Conservation (phyloP, 2,113 vertebrate genomes). For the Ginglymostoma cirratum region DNA sequence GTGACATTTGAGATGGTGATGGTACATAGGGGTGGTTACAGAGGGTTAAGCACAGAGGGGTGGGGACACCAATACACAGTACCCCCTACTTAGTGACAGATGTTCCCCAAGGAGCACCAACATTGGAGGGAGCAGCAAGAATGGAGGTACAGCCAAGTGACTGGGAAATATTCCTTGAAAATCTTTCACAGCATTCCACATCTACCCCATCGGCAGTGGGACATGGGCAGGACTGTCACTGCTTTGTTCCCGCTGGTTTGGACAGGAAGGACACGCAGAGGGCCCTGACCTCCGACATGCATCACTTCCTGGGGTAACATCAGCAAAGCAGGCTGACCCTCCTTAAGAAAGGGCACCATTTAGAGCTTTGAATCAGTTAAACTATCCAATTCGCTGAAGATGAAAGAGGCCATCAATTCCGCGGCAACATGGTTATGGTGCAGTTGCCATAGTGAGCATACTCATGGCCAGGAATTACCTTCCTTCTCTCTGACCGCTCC, state of each 20-base stretch:
- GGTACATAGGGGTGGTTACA: neutral
- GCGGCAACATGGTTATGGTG: neutral
- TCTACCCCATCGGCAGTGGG: neutral
- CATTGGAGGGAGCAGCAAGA: neutral
- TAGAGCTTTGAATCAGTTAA: neutral
- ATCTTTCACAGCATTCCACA: constrained; percentile 5
- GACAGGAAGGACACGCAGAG: neutral
- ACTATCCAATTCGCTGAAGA: neutral
- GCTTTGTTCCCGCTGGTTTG: neutral
- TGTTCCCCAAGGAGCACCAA: neutral
- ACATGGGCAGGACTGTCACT: neutral
- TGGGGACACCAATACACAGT: neutral
- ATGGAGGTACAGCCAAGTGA: neutral
- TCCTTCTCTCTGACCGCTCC: constrained; percentile 89
- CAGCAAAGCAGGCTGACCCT: neutral
- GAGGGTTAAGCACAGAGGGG: too few relatives aligned
- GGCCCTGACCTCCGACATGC: neutral
- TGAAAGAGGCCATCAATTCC: neutral
- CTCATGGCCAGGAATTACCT: constrained; percentile 54
- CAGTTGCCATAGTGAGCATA: neutral
- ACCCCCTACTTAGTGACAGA: neutral
- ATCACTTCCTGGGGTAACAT: neutral
- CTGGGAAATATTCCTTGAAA: constrained; percentile 38
- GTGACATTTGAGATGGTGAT: neutral
- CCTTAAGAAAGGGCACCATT: neutral